Evolutionary conservation across 2,888 invertebrate genomes (phyloP), one percentile per base, ranked within the genome.

Genomic region (Caenorhabditis wallacei): DNA sequence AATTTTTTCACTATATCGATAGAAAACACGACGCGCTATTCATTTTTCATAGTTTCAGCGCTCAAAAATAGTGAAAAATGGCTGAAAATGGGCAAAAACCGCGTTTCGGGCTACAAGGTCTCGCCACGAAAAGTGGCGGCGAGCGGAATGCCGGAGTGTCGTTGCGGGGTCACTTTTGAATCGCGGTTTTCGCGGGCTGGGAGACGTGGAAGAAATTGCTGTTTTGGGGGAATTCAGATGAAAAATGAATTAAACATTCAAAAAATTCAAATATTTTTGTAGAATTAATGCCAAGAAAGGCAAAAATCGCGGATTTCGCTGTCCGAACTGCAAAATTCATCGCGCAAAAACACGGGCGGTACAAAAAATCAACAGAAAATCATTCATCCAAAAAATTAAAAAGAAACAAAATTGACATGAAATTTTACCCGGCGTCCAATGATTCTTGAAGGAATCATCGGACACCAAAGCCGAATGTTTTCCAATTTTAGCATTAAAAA

Each of bases 31-130:
- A 18, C 7, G 18, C 5, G n/a, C 18, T 48, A 48, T 48, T 7
- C n/a, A 18, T 13, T 48, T 4, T 4, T n/a, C 2, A n/a, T 4
- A 18, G 18, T 48, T 48, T 48, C 46, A 48, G 46, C 46, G 2
- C 46, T 40, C 8, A 18, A 48, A 48, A 48, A 48, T 3, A 18
- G 3, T 8, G 46, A 48, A 48, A 48, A 48, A 18, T 3, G 8
- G 18, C 46, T 48, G 46, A 48, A 48, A 48, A 48, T 18, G 11
- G 46, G 18, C 2, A 4, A 48, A 48, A 18, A 48, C n/a, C 2
- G 18, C 2, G 3, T 40, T 10, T 59, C 43, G 61, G 16, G 24
- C 61, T 61, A 24, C 61, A 61, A 61, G 61, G 61, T 61, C 61
- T 61, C 61, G 61, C 43, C 4, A 10, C 61, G 61, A 61, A 56